Base-by-base conservation (phyloP, 2,113 vertebrate species). In the Paracanthobrama guichenoti region DNA sequence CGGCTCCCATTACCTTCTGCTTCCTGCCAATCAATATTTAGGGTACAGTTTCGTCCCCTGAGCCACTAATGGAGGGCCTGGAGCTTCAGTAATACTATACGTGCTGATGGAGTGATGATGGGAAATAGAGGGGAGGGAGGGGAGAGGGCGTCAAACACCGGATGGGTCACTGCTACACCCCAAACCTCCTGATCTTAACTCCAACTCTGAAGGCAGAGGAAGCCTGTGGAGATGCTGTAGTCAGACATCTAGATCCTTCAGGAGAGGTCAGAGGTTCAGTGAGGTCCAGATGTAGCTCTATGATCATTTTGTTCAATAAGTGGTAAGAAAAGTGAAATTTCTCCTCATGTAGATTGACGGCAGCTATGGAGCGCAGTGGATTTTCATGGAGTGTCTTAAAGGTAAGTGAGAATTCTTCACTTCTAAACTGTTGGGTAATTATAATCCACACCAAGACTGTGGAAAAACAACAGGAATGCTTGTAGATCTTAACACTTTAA, bases 41-140 rank as follows among this genome's bases (percentile, higher is more conserved):
- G 95, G 95, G 94, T 97, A 93, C 95, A 94, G 95, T 98, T 98
- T 93, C 94, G 94, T 97, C 97, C 97, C 96, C 89, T 85, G 95
- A 95, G 96, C 94, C 94, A 92, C 95, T 98, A 98, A 98, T 98
- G 96, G 96, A 95, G 96, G 96, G 94, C 95, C 91, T 94, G 94
- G 96, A 97, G 96, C 95, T 90, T 93, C 94, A 93, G 97, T 97
- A 97, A 98, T 94, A 95, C 95, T 96, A 97, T 95, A 96, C 94
- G 94, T 93, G 95, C 91, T 95, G 96, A 97, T 96, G 92, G 87
- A 87, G 88, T 24, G 79, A 79, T 86, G 86, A 87, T 1, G 81
- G 81, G 83, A 87, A 85, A 50, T 66, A 5, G 78, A 80, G 46
- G 78, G 22, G 73, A 75, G 57, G 81, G 72, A 82, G 84, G 74